Evolutionary conservation across 2,888 invertebrate genomes (phyloP), one percentile per base, ranked within the genome.

Genomic region (Rugalucina vietnamica): DNA sequence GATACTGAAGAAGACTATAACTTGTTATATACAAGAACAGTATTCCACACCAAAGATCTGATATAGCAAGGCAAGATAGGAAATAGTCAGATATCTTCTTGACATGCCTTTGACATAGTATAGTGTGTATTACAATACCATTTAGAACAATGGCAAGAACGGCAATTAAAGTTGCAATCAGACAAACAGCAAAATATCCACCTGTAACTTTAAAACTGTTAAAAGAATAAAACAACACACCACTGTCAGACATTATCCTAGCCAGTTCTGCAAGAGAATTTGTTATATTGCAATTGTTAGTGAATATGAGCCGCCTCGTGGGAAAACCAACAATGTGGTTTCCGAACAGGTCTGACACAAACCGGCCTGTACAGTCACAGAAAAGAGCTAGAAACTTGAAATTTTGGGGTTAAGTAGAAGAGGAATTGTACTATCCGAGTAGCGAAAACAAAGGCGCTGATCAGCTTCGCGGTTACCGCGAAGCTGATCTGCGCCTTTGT

Each of bases 1-100:
- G 91, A 49, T 83, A 91, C 76, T 91, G 89, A 24, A 73, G 27
- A 34, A 91, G 43, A 84, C 86, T 90, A 86, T 91, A 91, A 14
- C 82, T 54, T 4, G 86, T 86, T 34, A 89, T 85, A 78, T 91
- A 89, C 0, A 91, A 21, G 29, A 92, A 73, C 27, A 89, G 77
- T 1, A 91, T 27, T 27, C 91, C 91, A 8, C 85, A 90, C 24
- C 90, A 8, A 18, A 89, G 34, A 79, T 92, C 91, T 0, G 91
- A 89, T 14, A 90, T 37, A 1, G 90, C 89, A 27, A 92, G 80
- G 49, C 89, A 88, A 32, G 85, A 73, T 18, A 90, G 79, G 74
- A 87, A 88, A n/a, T 85, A 80, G 79, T 90, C 88, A 2, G 89
- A 81, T 2, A 86, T 81, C 12, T 88, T 80, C 10, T 73, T 72